Base-by-base conservation (phyloP, 2,888 invertebrate genomes). In the Syritta pipiens region DNA sequence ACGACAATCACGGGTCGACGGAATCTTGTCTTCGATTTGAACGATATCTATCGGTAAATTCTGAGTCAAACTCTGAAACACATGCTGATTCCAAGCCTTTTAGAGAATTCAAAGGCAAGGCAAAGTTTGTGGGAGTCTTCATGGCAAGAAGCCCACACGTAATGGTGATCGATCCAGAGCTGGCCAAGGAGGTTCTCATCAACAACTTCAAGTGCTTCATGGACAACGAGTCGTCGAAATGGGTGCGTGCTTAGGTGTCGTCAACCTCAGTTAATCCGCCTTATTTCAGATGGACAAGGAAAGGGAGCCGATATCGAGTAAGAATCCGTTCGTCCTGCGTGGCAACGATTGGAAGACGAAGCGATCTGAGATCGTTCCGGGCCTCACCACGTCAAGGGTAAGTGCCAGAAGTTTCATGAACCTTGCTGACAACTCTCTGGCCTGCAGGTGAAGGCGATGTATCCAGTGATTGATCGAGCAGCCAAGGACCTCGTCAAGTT, bases 111-210 rank as follows among this genome's bases (percentile, higher is more conserved):
- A 87, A 86, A 37, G 81, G 63, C 1, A 83, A 82, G 4, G 83
- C 86, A 35, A 83, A 83, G 1, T 87, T 88, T 10, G 85, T 90
- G 17, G 91, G 91, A 0, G 84, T 89, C 1, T 90, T 86, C 67
- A 82, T 84, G 2, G 83, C 86, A 0, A 83, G 85, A 0, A 83
- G 81, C 1, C 90, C 90, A 0, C 79, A 88, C 20, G 83, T 90
- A 0, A 24, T 90, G 2, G 35, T 89, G 0, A 84, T 86, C 1
- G 89, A 90, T 82, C 88, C 88, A 0, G 85, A 88, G 10, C 28
- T 89, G 71, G 85, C 88, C 0, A 83, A 83, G 46, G 86, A 88
- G 19, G 83, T 90, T 9, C 81, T 90, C 24, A 87, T 90, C 0
- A 85, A 83, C 5, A 87, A 89, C 19, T 90, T 89, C 22, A 84